A percentile compares a stretch with the other conserved stretches of the same genome.
These are phyloP conservation scores for Phylloscopus trochilus DNA, from an alignment of 2,113 vertebrate genomes.

Conservation along the genomic window DNA sequence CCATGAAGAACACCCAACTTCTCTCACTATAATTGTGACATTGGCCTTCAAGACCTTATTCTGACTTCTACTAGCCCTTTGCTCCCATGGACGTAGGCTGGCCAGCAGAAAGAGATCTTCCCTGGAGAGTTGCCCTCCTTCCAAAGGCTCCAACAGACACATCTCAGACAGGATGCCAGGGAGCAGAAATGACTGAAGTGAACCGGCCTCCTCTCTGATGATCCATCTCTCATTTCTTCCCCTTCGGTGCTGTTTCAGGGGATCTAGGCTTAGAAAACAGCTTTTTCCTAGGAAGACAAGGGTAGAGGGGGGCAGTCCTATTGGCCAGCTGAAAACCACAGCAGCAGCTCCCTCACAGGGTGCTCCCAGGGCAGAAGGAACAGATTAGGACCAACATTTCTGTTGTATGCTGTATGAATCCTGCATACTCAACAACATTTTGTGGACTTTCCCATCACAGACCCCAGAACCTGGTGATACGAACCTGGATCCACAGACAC, in stretches of 20 bases:
- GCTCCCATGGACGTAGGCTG: rapidly evolving
- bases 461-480: background rate
- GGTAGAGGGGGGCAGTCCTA: background rate
- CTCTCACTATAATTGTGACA: background rate
- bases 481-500: background rate
- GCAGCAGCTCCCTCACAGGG: background rate
- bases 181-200: background rate
- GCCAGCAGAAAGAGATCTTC: background rate
- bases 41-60: background rate
- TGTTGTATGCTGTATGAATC: background rate
- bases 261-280: background rate
- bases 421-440: rapidly evolving
- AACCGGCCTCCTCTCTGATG: background rate
- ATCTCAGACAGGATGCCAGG: background rate
- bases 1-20: background rate
- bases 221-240: background rate
- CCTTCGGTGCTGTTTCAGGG: rapidly evolving
- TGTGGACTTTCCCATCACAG: background rate
- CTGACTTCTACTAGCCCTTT: background rate
- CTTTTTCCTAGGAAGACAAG: background rate
- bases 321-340: background rate
- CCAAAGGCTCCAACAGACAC: background rate
- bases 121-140: background rate
- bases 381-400: background rate
- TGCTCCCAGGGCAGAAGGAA: background rate